These are phyloP conservation scores for Pegoplata infirma DNA, from an alignment of 2,888 invertebrate species.

Conservation along the genomic window DNA sequence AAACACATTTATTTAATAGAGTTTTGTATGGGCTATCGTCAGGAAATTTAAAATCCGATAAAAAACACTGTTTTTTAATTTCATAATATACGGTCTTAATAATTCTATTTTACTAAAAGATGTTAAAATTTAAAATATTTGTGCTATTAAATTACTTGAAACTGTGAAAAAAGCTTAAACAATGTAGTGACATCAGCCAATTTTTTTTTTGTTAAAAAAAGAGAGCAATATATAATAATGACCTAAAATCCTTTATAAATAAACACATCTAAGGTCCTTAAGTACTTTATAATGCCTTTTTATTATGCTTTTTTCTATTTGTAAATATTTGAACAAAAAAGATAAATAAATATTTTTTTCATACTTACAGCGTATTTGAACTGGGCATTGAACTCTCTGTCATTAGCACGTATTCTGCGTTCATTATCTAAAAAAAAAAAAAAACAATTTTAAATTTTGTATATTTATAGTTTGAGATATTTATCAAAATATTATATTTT, in stretches of 20 bases:
- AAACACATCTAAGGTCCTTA: not conserved
- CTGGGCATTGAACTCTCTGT: conserved; percentile 96
- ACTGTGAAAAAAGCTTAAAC: conserved; percentile 19
- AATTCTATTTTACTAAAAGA: no score
- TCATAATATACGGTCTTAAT: no score
- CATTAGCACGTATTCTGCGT: conserved; percentile 97
- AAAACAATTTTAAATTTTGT: conserved; percentile 11
- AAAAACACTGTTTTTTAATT: no score
- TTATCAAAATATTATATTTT: no score
- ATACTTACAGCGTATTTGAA: conserved; percentile 98
- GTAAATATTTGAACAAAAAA: not conserved
- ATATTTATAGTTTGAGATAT: no score
- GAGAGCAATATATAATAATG: not conserved
- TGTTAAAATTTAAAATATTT: no score
- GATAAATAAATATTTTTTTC: not conserved
- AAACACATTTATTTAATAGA: no score
- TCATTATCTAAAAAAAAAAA: conserved; percentile 89
- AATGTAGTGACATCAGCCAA: not conserved
- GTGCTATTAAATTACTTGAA: no score
- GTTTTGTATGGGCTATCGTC: no score
- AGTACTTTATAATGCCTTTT: conserved; percentile 14
- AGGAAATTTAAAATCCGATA: no score
- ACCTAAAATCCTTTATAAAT: conserved; percentile 14
- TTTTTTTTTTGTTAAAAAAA: conserved; percentile 1
- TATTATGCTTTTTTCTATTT: conserved; percentile 4